phyloP scores from a whole-genome alignment of 2,888 invertebrate genomes.

The Nemoura dubitans region DNA sequence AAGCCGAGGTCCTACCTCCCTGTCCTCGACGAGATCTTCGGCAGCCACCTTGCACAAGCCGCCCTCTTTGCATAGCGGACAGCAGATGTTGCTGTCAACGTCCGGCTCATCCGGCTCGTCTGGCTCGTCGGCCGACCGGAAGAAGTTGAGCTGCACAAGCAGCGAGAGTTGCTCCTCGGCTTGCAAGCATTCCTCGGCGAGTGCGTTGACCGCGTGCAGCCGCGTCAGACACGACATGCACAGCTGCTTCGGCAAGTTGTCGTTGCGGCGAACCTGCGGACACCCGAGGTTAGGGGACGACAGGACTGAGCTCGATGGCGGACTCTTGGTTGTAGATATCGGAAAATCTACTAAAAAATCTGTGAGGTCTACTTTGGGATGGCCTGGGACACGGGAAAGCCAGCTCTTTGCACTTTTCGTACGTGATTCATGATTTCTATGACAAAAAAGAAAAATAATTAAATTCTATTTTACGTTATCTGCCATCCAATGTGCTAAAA shows the following conservation, averaged over 20 bases:
- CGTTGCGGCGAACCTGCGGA: conserved; percentile 44
- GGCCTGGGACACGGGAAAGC: too few species aligned
- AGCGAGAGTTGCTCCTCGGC: conserved; percentile 46
- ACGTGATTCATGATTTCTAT: too few species aligned
- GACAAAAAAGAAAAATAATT: too few species aligned
- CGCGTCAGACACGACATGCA: conserved; percentile 47
- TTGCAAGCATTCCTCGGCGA: conserved; percentile 47
- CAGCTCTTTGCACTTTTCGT: too few species aligned
- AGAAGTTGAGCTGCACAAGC: conserved; percentile 46
- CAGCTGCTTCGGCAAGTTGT: conserved; percentile 50
- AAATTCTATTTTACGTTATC: too few species aligned
- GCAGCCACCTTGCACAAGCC: conserved; percentile 24
- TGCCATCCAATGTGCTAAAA: too few species aligned
- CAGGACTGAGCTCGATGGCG: too few species aligned
- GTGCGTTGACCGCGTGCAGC: conserved; percentile 46
- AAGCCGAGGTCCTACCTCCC: not conserved
- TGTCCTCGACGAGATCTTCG: not conserved
- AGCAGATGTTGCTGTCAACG: conserved; percentile 39
- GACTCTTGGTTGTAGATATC: too few species aligned
- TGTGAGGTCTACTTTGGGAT: too few species aligned
- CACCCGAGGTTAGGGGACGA: too few species aligned
- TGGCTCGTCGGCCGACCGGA: conserved; percentile 43
- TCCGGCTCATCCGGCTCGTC: not conserved
- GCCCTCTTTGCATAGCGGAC: conserved; percentile 47
- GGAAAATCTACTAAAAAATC: too few species aligned